phyloP scores from a whole-genome alignment of 2,113 vertebrate species.

The Sphyrna mokarran region DNA sequence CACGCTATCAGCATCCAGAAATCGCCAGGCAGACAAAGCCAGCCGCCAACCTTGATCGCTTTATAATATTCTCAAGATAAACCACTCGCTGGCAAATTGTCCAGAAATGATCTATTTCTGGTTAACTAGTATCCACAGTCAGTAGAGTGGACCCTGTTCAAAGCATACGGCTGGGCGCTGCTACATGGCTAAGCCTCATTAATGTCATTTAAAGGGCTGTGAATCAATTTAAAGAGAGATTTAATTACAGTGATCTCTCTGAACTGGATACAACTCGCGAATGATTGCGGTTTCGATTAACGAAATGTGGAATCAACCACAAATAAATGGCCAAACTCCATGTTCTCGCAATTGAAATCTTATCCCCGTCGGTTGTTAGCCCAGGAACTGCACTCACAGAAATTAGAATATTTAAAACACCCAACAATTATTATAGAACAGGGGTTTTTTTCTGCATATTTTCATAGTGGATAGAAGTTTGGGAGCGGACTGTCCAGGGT shows the following conservation, averaged over 20 bases:
- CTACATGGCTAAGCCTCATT: background rate
- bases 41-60: background rate
- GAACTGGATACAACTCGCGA: background rate
- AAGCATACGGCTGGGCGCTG: background rate
- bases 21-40: background rate
- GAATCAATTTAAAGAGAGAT: background rate
- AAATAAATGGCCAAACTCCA: background rate
- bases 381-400: background rate
- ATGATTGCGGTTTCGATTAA: background rate
- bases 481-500: too few species aligned
- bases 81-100: background rate
- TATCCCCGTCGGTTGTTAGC: background rate
- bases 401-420: too few species aligned
- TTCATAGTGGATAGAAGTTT: too few species aligned
- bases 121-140: background rate
- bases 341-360: background rate
- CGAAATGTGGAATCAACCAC: background rate
- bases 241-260: background rate
- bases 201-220: background rate
- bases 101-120: background rate
- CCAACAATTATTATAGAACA: background rate
- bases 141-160: background rate
- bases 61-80: background rate
- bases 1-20: background rate
- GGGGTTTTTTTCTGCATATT: background rate